These are phyloP conservation scores for Danio jaintianensis DNA, from an alignment of 2,797 vertebrate genomes.

Conservation along the genomic window DNA sequence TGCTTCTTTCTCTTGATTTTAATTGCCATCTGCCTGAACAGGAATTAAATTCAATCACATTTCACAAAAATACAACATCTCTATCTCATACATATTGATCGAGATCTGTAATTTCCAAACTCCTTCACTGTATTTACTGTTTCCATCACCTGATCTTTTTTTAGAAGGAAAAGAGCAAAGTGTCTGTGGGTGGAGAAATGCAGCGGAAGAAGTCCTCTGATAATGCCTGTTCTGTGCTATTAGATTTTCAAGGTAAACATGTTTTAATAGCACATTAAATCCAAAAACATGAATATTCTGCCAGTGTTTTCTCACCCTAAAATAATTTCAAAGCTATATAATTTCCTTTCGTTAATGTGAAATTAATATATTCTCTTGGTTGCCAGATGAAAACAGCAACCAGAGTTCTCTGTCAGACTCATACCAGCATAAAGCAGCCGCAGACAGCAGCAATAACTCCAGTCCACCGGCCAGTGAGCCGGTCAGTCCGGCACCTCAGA, in stretches of 20 bases:
- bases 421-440: slow-evolving; percentile 82
- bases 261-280: slow-evolving; percentile 21
- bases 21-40: background rate
- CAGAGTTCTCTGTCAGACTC: slow-evolving; percentile 88
- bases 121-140: background rate
- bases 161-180: slow-evolving; percentile 87
- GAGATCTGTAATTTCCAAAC: background rate
- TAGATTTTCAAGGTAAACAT: slow-evolving; percentile 87
- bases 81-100: background rate
- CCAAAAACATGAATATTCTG: no score
- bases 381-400: slow-evolving; percentile 89
- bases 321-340: background rate
- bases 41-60: background rate
- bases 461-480: slow-evolving; percentile 88
- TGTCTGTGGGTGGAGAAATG: slow-evolving; percentile 68
- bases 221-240: slow-evolving; percentile 82
- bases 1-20: background rate
- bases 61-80: background rate
- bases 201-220: slow-evolving; percentile 78
- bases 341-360: background rate
- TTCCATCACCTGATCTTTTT: slow-evolving; percentile 20
- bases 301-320: background rate
- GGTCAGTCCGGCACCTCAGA: slow-evolving; percentile 83
- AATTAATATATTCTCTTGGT: background rate
- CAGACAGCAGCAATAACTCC: slow-evolving; percentile 87